Evolutionary conservation across 2,888 invertebrate species (phyloP), one percentile per base, ranked within the genome.

Genomic region (Xiphydria camelus): DNA sequence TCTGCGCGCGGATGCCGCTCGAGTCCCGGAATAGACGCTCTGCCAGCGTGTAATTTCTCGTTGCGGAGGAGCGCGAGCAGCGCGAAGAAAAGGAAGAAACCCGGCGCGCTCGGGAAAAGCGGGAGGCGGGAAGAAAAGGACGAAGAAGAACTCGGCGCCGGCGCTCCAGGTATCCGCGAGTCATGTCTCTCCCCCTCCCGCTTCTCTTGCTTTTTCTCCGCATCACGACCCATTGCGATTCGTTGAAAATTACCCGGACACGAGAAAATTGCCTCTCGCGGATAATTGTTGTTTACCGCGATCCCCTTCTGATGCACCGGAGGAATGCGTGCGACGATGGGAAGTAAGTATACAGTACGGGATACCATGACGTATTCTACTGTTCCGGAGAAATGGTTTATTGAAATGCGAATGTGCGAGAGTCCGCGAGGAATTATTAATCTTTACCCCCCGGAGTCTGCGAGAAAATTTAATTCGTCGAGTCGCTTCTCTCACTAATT

Each of bases 241-340:
- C 57, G 48, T 45, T 57, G 58, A 61, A 66, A 66, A 66, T 66
- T 66, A 66, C 55, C 58, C 58, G 61, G 58, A 64, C 59, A 53
- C 59, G 62, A 62, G 59, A 64, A 62, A 62, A 65, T 66, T 64
- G 59, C 57, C 55, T 36, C 45, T n/a, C 50, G 50, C 45, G 25
- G 45, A 21, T 29, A 29, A 29, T 29, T 15, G 29, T 15, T 29
- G 1, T 29, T 29, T 10, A 29, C 29, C 29, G 29, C 29, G 29
- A 10, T 29, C 12, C 29, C 29, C 14, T 29, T 29, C 12, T 7
- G 29, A 29, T 29, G 12, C 14, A 10, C 14, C 29, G n/a, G n/a
- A n/a, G n/a, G n/a, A n/a, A n/a, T n/a, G n/a, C n/a, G n/a, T n/a
- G n/a, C n/a, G n/a, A n/a, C n/a, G n/a, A n/a, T n/a, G n/a, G n/a